Percentiles rank a stretch among this genome's conserved stretches.
These are phyloP conservation scores for Hemiprocne comata DNA, from an alignment of 2,113 vertebrate genomes.

Conservation along the genomic window DNA sequence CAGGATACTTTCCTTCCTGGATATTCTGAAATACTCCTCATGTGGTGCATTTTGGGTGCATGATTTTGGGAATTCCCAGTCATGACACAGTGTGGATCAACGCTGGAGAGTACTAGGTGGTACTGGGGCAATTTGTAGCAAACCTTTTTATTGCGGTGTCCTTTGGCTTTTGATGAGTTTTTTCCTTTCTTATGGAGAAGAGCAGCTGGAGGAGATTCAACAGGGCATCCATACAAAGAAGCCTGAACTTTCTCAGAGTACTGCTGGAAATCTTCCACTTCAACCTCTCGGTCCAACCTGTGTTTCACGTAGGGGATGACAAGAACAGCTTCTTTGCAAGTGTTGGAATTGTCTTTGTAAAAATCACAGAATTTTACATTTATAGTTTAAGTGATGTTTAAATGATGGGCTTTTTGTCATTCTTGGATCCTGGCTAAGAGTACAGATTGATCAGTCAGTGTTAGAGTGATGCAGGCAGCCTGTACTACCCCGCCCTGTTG, in stretches of 20 bases:
- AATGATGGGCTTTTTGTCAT: background rate
- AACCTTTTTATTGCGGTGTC: slow-evolving; percentile 84
- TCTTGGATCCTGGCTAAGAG: background rate
- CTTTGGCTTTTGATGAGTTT: slow-evolving; percentile 80
- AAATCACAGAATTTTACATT: background rate
- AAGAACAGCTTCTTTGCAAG: background rate
- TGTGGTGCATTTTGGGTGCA: background rate
- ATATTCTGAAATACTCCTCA: background rate
- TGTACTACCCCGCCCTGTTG: background rate
- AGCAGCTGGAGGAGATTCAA: slow-evolving; percentile 81
- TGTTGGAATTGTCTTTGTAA: background rate
- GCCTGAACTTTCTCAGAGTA: slow-evolving; percentile 87
- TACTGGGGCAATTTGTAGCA: slow-evolving; percentile 52
- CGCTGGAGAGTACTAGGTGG: background rate
- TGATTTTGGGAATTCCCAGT: background rate
- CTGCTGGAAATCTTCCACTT: slow-evolving; percentile 94
- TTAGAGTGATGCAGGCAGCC: background rate
- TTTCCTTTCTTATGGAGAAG: slow-evolving; percentile 80
- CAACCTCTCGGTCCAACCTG: slow-evolving; percentile 91
- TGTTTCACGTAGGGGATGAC: background rate
- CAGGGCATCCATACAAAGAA: slow-evolving; percentile 90
- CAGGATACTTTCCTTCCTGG: background rate
- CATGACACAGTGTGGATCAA: background rate
- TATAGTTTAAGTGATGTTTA: background rate
- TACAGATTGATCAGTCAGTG: background rate